Evolutionary conservation across 2,113 vertebrate genomes (phyloP), one percentile per base, ranked within the genome.

Genomic region (Rattus norvegicus): DNA sequence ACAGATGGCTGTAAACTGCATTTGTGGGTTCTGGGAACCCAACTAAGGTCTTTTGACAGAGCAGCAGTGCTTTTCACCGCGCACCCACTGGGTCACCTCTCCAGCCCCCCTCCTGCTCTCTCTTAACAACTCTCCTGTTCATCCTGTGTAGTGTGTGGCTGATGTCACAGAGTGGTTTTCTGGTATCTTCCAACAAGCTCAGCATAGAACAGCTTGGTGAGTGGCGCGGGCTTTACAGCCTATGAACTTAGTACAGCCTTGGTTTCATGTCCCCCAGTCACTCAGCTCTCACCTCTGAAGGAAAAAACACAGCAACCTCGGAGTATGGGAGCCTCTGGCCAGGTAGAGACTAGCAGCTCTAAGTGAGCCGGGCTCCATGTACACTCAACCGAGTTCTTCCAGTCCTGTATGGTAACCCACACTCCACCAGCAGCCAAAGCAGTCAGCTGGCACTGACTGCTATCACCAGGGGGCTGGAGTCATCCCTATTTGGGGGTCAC

Each of bases 401-500:
- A 24, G 54, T 33, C 65, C 39, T 49, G 1, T 70, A 92, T 86
- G 49, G 5, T 43, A 81, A 47, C 84, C 52, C 80, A 61, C 52
- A 43, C 81, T 81, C 91, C 77, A 65, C 76, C 49, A 90, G 65
- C 91, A 17, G 65, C 65, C 77, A 84, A 92, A 73, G 85, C 91
- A 84, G 94, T 77, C 77, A 84, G 59, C 88, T 80, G 75, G 70
- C 88, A 95, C 93, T 85, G 69, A 89, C 90, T 79, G 86, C 92
- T 91, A 39, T 84, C 95, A 93, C 94, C 89, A 65, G 95, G 95
- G 76, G 92, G 72, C 49, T 88, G 49, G 76, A 73, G 86, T 95
- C 94, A 89, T 95, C 65, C 65, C 52, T 92, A 92, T 95, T 84
- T 10, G 72, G 95, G 95, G 89, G 43, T 95, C 92, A 93, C 0